phyloP scores from a whole-genome alignment of 2,888 invertebrate genomes.

The Cheilosia soror region DNA sequence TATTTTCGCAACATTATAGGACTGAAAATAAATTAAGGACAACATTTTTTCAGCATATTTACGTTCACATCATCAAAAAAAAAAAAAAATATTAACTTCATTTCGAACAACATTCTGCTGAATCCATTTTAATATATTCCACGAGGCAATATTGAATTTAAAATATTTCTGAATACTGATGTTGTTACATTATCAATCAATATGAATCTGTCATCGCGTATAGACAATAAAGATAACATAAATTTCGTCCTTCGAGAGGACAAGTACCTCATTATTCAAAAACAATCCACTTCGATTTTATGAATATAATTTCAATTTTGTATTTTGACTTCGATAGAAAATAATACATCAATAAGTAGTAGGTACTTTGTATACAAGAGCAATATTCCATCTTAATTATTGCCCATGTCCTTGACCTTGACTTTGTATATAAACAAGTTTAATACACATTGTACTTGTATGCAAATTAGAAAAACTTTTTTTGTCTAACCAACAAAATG shows the following conservation, averaged over 20 bases:
- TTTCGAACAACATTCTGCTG: not conserved
- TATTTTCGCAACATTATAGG: too few relatives aligned
- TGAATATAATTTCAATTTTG: not conserved
- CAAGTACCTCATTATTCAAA: not conserved
- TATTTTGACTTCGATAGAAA: not conserved
- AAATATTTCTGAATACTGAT: conserved; percentile 27
- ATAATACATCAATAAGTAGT: not conserved
- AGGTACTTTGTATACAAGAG: not conserved
- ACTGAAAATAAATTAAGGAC: too few relatives aligned
- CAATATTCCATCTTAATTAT: not conserved
- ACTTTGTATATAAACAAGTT: too few relatives aligned
- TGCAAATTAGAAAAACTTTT: too few relatives aligned
- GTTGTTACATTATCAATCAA: not conserved
- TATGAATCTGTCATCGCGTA: not conserved
- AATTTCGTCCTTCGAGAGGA: not conserved
- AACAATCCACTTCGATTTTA: not conserved
- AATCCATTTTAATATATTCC: not conserved
- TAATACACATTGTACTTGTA: too few relatives aligned
- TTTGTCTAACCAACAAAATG: too few relatives aligned
- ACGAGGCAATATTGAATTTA: conserved; percentile 22
- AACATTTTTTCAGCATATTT: not conserved
- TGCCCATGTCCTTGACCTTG: not conserved
- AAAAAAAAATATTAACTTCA: not conserved
- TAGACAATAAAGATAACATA: not conserved
- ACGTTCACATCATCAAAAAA: not conserved